These are phyloP conservation scores for Lissocephala sabroskyi DNA, from an alignment of 2,888 invertebrate genomes.

Conservation along the genomic window DNA sequence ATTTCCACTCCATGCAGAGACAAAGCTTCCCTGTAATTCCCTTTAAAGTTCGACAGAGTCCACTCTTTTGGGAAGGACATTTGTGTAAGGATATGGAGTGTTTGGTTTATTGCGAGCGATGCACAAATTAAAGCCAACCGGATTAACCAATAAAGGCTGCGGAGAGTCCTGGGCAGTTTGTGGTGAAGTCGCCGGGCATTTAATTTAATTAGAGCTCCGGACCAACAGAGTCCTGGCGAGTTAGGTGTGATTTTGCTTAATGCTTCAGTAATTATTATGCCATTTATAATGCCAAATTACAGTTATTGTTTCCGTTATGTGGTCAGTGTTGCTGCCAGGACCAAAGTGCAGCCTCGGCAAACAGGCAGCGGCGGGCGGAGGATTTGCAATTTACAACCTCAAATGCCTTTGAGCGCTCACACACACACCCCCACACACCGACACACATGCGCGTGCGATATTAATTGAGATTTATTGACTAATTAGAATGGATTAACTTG, in stretches of 20 bases:
- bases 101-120: too few species aligned
- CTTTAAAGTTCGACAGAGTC: too few species aligned
- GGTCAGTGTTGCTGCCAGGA: background rate
- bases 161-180: too few species aligned
- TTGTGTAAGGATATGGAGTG: too few species aligned
- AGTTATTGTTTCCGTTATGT: slow-evolving; percentile 8
- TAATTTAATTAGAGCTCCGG: slow-evolving; percentile 33
- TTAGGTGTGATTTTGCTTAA: slow-evolving; percentile 53
- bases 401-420: slow-evolving; percentile 23
- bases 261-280: slow-evolving; percentile 41
- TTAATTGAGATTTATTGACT: slow-evolving; percentile 72
- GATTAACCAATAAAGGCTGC: too few species aligned
- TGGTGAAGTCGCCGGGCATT: too few species aligned
- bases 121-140: too few species aligned
- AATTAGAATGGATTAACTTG: slow-evolving; percentile 70
- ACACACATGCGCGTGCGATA: slow-evolving; percentile 20
- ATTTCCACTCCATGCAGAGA: too few species aligned
- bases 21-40: too few species aligned
- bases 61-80: too few species aligned
- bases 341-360: slow-evolving; percentile 26
- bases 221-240: slow-evolving; percentile 20
- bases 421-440: slow-evolving; percentile 13
- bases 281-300: slow-evolving; percentile 30
- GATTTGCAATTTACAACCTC: slow-evolving; percentile 5
- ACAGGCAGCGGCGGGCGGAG: slow-evolving; percentile 11